These are phyloP conservation scores for Progne subis DNA, from an alignment of 2,113 vertebrate genomes.

Conservation along the genomic window DNA sequence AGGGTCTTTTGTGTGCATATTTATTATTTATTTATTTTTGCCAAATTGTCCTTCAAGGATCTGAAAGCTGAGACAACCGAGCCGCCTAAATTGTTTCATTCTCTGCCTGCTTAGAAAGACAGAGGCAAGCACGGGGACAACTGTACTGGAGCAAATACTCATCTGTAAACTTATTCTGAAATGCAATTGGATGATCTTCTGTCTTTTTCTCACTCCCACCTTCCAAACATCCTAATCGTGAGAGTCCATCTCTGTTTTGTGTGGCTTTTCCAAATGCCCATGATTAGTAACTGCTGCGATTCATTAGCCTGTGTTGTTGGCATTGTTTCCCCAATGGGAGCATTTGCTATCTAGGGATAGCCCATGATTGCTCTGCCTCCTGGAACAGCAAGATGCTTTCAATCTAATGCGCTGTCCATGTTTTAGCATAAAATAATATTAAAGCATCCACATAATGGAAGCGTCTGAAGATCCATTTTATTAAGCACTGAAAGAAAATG, in stretches of 20 bases:
- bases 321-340: conserved; percentile 51
- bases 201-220: not conserved
- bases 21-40: conserved; percentile 44
- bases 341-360: conserved; percentile 45
- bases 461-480: conserved; percentile 53
- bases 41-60: not conserved
- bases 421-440: conserved; percentile 72
- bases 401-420: conserved; percentile 30
- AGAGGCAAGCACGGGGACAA: not conserved
- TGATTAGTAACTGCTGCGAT: conserved; percentile 52
- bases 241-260: not conserved
- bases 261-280: not conserved
- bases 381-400: conserved; percentile 59
- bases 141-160: not conserved
- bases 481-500: conserved; percentile 51
- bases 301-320: conserved; percentile 52
- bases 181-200: not conserved
- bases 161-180: not conserved
- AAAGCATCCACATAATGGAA: conserved; percentile 64
- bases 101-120: not conserved
- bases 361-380: conserved; percentile 44
- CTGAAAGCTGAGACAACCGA: not conserved
- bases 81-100: not conserved
- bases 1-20: not conserved
- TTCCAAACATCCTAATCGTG: not conserved